These are phyloP conservation scores for Seladonia tumulorum DNA, from an alignment of 2,888 invertebrate species.

Conservation along the genomic window DNA sequence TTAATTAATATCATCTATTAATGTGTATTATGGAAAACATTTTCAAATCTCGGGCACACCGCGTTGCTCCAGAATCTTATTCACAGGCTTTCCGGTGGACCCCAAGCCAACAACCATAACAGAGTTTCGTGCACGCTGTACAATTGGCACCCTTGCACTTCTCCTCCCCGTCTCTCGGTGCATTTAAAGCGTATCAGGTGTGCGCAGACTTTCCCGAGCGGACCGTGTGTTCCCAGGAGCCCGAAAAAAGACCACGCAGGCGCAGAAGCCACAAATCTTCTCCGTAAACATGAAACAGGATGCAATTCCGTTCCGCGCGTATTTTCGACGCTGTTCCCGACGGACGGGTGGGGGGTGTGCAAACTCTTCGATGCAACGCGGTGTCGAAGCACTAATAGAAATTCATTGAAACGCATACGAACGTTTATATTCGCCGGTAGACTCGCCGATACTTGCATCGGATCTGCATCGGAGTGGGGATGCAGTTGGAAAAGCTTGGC, in stretches of 20 bases:
- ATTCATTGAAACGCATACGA: conserved; percentile 42
- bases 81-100: neutral
- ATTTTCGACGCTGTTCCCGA: conserved; percentile 14
- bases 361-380: conserved; percentile 10
- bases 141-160: neutral
- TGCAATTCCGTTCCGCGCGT: conserved; percentile 29
- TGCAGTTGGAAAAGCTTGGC: conserved; percentile 13
- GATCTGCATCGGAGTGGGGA: conserved; percentile 36
- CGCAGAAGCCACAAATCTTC: neutral
- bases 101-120: neutral
- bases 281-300: conserved; percentile 27
- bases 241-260: neutral
- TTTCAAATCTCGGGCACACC: neutral
- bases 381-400: conserved; percentile 30
- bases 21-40: too few species aligned
- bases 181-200: neutral
- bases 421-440: conserved; percentile 40
- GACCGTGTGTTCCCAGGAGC: neutral
- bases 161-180: neutral
- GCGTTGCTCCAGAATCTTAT: neutral
- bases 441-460: conserved; percentile 12
- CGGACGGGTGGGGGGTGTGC: too few species aligned
- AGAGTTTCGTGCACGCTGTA: neutral
- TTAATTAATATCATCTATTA: neutral
- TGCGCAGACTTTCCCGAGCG: neutral